phyloP scores from a whole-genome alignment of 2,888 invertebrate genomes.

The Smittia aterrima region DNA sequence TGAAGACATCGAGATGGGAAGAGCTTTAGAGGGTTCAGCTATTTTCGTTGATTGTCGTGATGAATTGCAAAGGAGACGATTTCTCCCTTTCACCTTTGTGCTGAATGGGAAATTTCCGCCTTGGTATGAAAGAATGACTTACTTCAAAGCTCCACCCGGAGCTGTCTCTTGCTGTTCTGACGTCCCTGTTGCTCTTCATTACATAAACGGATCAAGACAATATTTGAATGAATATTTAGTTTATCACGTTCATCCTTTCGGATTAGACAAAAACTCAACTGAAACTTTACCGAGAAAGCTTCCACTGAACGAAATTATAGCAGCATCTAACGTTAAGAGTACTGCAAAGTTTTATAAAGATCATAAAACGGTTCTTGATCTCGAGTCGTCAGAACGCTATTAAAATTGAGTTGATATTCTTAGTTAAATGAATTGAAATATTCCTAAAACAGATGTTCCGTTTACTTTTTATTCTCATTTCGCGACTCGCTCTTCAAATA shows the following conservation, averaged over 20 bases:
- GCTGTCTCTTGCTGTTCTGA: background rate
- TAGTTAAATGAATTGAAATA: too few species aligned
- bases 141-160: background rate
- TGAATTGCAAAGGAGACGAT: background rate
- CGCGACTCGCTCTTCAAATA: too few species aligned
- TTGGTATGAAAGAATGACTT: background rate
- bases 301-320: background rate
- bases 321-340: too few species aligned
- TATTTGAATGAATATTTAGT: too few species aligned
- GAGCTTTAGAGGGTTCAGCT: background rate
- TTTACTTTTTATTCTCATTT: too few species aligned
- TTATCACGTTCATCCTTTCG: too few species aligned
- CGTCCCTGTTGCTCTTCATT: background rate
- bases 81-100: background rate
- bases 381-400: too few species aligned
- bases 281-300: background rate
- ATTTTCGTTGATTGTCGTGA: background rate
- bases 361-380: too few species aligned
- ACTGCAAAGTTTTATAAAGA: too few species aligned
- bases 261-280: too few species aligned
- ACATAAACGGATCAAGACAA: background rate
- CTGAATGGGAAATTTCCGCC: background rate
- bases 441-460: too few species aligned
- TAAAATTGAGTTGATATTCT: too few species aligned
- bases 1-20: background rate